Percentiles rank a stretch among this genome's conserved stretches.
Evolutionary conservation across 2,113 vertebrate species (phyloP).

Genomic region (Dasypus novemcinctus): DNA sequence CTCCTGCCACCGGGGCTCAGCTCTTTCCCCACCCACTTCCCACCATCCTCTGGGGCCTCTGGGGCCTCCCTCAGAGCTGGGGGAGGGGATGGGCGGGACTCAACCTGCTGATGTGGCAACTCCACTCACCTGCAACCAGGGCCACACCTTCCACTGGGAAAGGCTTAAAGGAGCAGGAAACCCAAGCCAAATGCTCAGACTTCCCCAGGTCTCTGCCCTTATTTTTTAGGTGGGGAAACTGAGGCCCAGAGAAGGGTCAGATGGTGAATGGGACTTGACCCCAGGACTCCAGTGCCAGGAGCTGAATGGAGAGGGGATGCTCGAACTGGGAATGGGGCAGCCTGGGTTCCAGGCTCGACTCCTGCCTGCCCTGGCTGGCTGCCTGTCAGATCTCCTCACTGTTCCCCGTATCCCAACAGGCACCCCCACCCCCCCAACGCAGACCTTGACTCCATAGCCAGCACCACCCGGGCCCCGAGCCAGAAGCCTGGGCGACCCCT

Average conservation of each 20-base stretch:
- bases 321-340: background rate
- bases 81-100: conserved; percentile 10
- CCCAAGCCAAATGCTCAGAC: accelerated
- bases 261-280: background rate
- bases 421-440: background rate
- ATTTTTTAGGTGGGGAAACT: background rate
- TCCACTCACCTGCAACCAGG: conserved; percentile 44
- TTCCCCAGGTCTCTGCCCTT: background rate
- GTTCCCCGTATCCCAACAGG: background rate
- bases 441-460: background rate
- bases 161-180: conserved; percentile 51
- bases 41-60: conserved; percentile 65
- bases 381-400: background rate
- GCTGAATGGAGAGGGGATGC: background rate
- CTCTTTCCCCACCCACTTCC: conserved; percentile 66
- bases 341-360: background rate
- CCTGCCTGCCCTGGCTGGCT: background rate
- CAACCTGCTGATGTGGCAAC: conserved; percentile 61
- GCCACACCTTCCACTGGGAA: conserved; percentile 38
- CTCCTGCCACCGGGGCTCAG: background rate
- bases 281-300: background rate
- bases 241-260: background rate
- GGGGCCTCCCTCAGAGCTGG: conserved; percentile 18
- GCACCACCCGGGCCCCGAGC: background rate
- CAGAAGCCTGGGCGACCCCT: background rate